Conservation (phyloP, 2,113 vertebrate genomes). For the Spizaetus ornatus region DNA sequence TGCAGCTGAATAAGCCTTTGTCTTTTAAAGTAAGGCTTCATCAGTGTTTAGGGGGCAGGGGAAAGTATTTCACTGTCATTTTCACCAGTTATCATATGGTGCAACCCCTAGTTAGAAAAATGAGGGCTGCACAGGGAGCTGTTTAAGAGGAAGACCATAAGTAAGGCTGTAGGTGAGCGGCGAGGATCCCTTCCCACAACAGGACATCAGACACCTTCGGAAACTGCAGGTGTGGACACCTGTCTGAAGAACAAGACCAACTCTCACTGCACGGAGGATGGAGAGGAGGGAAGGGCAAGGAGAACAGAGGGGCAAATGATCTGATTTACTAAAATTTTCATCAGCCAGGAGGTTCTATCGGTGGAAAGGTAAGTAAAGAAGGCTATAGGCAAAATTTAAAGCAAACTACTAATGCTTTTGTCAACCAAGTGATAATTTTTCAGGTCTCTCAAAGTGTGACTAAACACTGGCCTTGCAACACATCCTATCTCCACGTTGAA, state of each 20-base stretch:
- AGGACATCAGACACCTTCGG: not conserved
- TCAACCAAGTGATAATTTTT: not conserved
- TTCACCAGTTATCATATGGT: not conserved
- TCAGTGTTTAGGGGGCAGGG: not conserved
- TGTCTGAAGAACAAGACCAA: not conserved
- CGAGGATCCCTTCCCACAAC: not conserved
- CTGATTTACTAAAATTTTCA: not conserved
- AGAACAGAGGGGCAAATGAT: not conserved
- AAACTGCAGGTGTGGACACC: not conserved
- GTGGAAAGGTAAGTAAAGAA: not conserved
- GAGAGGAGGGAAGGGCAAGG: not conserved
- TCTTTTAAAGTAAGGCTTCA: not conserved
- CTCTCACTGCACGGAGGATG: not conserved
- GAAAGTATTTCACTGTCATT: not conserved
- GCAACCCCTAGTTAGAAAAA: not conserved
- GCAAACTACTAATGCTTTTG: not conserved
- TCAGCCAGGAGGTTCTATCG: not conserved
- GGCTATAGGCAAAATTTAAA: not conserved
- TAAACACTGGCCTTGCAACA: not conserved
- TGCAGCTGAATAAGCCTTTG: not conserved
- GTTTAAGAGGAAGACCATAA: not conserved
- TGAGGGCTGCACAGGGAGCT: not conserved
- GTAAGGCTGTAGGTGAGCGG: accelerated
- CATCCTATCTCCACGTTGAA: not conserved
- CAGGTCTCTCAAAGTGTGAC: not conserved